Base-by-base conservation (phyloP, 2,888 invertebrate species). In the Lordiphosa andalusiaca region DNA sequence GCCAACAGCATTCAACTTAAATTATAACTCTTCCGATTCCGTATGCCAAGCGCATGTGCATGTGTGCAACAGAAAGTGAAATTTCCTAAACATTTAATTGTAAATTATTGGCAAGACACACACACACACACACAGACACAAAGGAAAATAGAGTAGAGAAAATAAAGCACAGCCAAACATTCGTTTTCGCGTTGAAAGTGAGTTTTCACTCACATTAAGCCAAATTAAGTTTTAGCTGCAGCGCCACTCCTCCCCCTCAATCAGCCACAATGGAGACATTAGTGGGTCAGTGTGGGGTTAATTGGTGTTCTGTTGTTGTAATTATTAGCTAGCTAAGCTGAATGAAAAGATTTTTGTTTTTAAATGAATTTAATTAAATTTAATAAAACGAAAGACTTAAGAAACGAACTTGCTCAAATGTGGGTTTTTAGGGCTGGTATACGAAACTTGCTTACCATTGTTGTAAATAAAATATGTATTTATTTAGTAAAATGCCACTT, bases 1-100 rank as follows among this genome's bases (percentile, higher is more conserved):
- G 30, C 30, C 30, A 9, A 9, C 30, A 30, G 30, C 30, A 30
- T 30, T 30, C 30, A 30, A 30, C 30, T 30, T 9, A 30, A 30
- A 30, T 30, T 30, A 30, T 30, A 30, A 39, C 35, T 33, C 41
- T 51, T 51, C 51, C 51, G 51, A 25, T 51, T 51, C 51, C 51
- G 51, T 19, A 51, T 51, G 38, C 49, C 35, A 36, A 25, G 25
- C 12, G 9, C 44, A 19, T 40, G 10, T 21, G 10, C 10, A 30
- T 46, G 16, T 35, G 35, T 35, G 46, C 33, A 19, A 23, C 21
- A 23, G 39, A 49, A 49, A 49, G 49, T 39, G 49, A 49, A 49
- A 35, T 36, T 40, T 19, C 21, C 13, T 19, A 39, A 23, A 6
- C 23, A 23, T 38, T 48, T 48, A 48, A 38, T 33, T 12, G 40